A percentile compares a stretch with the other conserved stretches of the same genome.
phyloP scores from a whole-genome alignment of 35 echinoderm and acorn worm genomes.

The Ophioderma brevispina region DNA sequence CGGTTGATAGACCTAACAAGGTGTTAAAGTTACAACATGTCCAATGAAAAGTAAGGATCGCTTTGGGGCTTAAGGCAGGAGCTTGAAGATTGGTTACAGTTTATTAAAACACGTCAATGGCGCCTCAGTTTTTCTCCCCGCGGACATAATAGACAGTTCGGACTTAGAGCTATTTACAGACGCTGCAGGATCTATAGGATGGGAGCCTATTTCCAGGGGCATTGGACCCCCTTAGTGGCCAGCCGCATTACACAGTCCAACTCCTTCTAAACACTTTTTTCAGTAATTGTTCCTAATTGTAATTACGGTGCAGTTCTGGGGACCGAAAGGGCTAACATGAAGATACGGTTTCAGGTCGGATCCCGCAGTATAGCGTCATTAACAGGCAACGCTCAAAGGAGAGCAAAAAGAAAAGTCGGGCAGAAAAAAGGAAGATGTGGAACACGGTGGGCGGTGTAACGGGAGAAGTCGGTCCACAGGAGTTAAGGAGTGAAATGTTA shows the following conservation, averaged over 20 bases:
- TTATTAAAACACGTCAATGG: constrained; percentile 25
- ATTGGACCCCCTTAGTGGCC: constrained; percentile 32
- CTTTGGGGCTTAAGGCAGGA: background rate
- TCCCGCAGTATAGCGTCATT: background rate
- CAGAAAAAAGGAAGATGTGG: too few relatives aligned
- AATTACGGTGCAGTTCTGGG: constrained; percentile 12
- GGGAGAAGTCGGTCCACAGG: too few relatives aligned
- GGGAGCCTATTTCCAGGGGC: constrained; percentile 31
- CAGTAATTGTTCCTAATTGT: background rate
- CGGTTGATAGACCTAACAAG: constrained; percentile 16
- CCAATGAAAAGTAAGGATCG: background rate
- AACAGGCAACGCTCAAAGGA: constrained; percentile 40
- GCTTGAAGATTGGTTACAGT: background rate
- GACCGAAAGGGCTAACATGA: background rate
- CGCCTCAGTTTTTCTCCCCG: background rate
- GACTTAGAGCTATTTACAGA: constrained; percentile 32
- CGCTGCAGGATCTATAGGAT: constrained; percentile 25
- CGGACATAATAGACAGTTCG: background rate
- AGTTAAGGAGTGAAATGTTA: too few relatives aligned
- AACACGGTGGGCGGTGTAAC: too few relatives aligned
- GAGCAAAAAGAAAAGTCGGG: too few relatives aligned
- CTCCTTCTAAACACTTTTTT: background rate
- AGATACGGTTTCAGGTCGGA: constrained; percentile 26
- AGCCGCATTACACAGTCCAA: background rate
- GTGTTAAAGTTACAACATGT: background rate